Conservation (phyloP, 2,888 invertebrate species). For the Cabera pusaria region DNA sequence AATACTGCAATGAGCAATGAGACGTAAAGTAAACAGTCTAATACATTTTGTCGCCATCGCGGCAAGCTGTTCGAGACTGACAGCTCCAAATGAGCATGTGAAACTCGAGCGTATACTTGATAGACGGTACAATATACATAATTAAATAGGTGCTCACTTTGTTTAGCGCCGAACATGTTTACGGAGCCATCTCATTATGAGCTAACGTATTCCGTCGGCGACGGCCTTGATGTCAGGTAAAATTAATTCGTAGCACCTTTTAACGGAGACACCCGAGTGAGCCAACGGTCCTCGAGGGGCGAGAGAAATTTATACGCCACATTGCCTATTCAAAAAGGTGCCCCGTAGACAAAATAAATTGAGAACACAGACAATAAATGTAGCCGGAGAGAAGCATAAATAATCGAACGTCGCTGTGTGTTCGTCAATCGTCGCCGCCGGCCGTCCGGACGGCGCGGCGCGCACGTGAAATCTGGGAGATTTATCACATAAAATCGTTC, state of each 20-base stretch:
- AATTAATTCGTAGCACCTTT: conserved; percentile 77
- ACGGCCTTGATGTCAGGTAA: conserved; percentile 68
- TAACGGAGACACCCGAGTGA: conserved; percentile 60
- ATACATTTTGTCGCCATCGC: too few relatives aligned
- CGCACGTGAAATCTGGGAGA: conserved; percentile 36
- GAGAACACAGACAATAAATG: conserved; percentile 59
- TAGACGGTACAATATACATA: conserved; percentile 45
- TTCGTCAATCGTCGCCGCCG: conserved; percentile 33
- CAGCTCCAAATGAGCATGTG: conserved; percentile 10
- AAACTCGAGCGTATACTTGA: conserved; percentile 23
- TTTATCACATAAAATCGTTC: conserved; percentile 42
- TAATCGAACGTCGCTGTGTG: conserved; percentile 36
- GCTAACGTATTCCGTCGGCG: conserved; percentile 58
- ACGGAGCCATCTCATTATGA: conserved; percentile 61
- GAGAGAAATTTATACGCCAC: conserved; percentile 72
- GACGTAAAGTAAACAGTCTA: neutral
- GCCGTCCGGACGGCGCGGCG: conserved; percentile 25
- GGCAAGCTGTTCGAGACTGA: too few relatives aligned
- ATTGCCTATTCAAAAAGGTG: conserved; percentile 78
- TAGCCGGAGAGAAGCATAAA: conserved; percentile 46
- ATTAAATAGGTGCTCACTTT: conserved; percentile 44
- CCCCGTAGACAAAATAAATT: conserved; percentile 64
- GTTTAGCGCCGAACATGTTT: conserved; percentile 49
- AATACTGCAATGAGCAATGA: too few relatives aligned
- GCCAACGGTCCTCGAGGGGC: conserved; percentile 53